Evolutionary conservation across 53 echinoderm and acorn worm genomes (phyloP), one percentile per base, ranked within the genome.

Genomic region (Paracentrotus lividus): DNA sequence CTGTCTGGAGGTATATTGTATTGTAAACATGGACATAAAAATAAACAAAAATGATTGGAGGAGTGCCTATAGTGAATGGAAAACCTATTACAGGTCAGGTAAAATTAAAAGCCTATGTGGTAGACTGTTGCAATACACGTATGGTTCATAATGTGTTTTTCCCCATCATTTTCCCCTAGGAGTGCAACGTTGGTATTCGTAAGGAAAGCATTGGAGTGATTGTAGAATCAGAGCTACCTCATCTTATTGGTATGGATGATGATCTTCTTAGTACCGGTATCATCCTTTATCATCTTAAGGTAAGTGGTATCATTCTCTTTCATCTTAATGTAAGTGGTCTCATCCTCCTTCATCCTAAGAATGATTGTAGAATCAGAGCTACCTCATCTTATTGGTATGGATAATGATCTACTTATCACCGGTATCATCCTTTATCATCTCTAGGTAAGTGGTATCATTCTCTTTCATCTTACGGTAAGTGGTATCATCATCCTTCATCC

Each of bases 201-300:
- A 88, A 97, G 67, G 95, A 97, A 95, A 98, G 97, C 77, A 95
- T 98, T 78, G 99, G 97, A 23, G 99, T 98, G 26, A 97, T 98
- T 34, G 99, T 98, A 47, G 99, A 98, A 76, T 98, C 99, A 16
- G 99, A 98, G 93, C 91, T 98, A 72, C 99, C 99, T 93, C 97
- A 98, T 96, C 96, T 98, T 8, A 96, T 98, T 56, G 97, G 99
- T 21, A 97, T 98, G 95, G 96, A 97, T 85, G 97, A 97, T 94
- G 97, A 97, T 58, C 72, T 97, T 21, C 94, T 97, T 75, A 96
- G 97, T 77, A 97, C 96, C 43, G 99, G 99, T 1, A 97, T 98
- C 55, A 97, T 98, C 20, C 96, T 98, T 8, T 98, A 98, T 91
- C 99, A 98, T 84, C 95, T 98, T 85, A 96, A 97, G 99, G 99